A percentile compares a stretch with the other conserved stretches of the same genome.
Conservation (phyloP, 2,888 invertebrate genomes). For the Eupithecia inturbata region DNA sequence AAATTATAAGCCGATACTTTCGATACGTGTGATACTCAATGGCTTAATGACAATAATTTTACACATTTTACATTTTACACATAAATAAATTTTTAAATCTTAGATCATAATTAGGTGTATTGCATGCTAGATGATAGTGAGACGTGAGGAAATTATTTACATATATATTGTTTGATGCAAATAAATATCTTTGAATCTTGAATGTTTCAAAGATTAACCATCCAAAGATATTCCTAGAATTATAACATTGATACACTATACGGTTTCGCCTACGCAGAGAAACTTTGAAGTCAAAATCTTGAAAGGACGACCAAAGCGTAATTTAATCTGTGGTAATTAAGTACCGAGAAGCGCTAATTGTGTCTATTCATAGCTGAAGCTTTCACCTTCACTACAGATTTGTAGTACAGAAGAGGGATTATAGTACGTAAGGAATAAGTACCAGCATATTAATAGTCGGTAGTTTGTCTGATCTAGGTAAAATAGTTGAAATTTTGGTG, state of each 20-base stretch:
- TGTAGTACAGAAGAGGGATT: too few relatives aligned
- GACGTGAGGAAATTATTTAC: too few relatives aligned
- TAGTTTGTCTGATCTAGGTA: not conserved
- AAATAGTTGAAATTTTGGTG: not conserved
- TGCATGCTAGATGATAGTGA: too few relatives aligned
- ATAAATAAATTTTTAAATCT: too few relatives aligned
- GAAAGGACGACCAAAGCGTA: slow-evolving; percentile 35
- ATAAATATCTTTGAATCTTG: too few relatives aligned
- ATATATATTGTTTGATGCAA: too few relatives aligned
- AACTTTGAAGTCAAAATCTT: slow-evolving; percentile 30
- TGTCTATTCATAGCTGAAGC: slow-evolving; percentile 52
- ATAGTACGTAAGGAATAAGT: not conserved
- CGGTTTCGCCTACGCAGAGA: slow-evolving; percentile 18
- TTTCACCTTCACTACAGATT: slow-evolving; percentile 53
- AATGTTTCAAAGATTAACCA: not conserved
- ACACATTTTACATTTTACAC: too few relatives aligned
- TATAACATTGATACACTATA: not conserved
- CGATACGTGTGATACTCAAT: not conserved
- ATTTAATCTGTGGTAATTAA: slow-evolving; percentile 46
- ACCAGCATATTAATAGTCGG: not conserved
- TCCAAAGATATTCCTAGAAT: not conserved
- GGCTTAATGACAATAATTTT: too few relatives aligned
- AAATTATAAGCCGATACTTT: not conserved
- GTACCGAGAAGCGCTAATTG: slow-evolving; percentile 45
- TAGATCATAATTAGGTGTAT: too few relatives aligned